Evolutionary conservation across 2,797 vertebrate species (phyloP).

Genomic region (Parambassis ranga): DNA sequence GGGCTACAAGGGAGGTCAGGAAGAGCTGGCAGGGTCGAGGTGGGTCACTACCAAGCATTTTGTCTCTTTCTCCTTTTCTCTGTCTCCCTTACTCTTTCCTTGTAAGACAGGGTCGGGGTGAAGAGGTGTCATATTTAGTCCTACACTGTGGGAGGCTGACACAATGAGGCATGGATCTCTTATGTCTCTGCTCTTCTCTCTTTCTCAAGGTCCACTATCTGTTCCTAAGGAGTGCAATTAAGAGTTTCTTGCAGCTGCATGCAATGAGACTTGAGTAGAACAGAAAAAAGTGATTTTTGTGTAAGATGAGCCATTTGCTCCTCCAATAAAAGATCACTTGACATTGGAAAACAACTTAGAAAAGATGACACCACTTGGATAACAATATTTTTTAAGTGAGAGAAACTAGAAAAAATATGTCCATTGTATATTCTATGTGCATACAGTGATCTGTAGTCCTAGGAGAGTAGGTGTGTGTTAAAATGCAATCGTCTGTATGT

Average conservation of each 20-base stretch:
- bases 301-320: neutral
- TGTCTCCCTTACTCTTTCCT: constrained; percentile 41
- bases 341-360: too few relatives aligned
- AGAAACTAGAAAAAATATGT: too few relatives aligned
- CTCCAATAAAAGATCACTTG: neutral
- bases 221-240: neutral
- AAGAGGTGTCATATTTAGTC: constrained; percentile 81
- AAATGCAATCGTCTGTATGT: constrained; percentile 9
- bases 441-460: constrained; percentile 29
- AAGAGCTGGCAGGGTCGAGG: constrained; percentile 84
- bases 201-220: constrained; percentile 13
- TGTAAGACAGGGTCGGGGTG: constrained; percentile 67
- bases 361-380: too few relatives aligned
- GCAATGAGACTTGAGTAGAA: too few relatives aligned
- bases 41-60: constrained; percentile 81
- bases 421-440: too few relatives aligned
- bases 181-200: constrained; percentile 14
- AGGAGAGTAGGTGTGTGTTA: constrained; percentile 18
- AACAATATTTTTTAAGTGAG: too few relatives aligned
- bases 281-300: neutral
- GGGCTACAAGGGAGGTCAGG: constrained; percentile 85
- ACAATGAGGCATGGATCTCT: constrained; percentile 39
- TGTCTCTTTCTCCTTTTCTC: constrained; percentile 53
- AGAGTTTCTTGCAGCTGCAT: too few relatives aligned
- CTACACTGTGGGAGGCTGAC: constrained; percentile 52